phyloP scores from a whole-genome alignment of 2,888 invertebrate genomes.

The Synergus laeviventris region DNA sequence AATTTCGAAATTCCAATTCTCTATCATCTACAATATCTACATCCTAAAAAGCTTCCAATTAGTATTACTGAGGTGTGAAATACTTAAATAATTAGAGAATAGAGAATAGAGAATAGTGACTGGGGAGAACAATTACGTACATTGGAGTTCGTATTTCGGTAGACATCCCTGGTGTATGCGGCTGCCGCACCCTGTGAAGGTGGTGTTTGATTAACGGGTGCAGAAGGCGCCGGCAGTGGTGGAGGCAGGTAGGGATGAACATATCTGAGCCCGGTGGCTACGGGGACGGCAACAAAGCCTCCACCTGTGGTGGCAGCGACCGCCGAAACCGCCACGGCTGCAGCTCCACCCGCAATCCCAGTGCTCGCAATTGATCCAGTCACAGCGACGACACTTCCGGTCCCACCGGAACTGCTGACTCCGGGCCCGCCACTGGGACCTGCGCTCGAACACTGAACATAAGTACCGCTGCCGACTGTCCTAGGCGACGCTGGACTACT shows the following conservation, averaged over 20 bases:
- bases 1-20: too few species aligned
- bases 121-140: slow-evolving; percentile 62
- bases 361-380: slow-evolving; percentile 48
- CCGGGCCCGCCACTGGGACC: slow-evolving; percentile 49
- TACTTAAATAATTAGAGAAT: too few species aligned
- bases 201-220: slow-evolving; percentile 73
- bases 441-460: slow-evolving; percentile 64
- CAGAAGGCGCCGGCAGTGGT: slow-evolving; percentile 69
- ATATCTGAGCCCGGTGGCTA: slow-evolving; percentile 75
- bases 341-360: slow-evolving; percentile 51
- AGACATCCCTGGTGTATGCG: slow-evolving; percentile 70
- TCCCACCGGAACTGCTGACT: slow-evolving; percentile 44
- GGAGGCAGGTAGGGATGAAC: slow-evolving; percentile 74
- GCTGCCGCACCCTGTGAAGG: slow-evolving; percentile 75
- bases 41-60: too few species aligned
- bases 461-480: slow-evolving; percentile 65
- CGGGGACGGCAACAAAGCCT: slow-evolving; percentile 73
- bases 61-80: too few species aligned
- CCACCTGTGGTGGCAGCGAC: slow-evolving; percentile 63
- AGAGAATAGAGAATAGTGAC: too few species aligned
- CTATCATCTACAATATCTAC: too few species aligned
- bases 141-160: slow-evolving; percentile 70
- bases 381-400: slow-evolving; percentile 47
- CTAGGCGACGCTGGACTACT: slow-evolving; percentile 73
- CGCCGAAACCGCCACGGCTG: slow-evolving; percentile 52